A percentile compares a stretch with the other conserved stretches of the same genome.
Conservation (phyloP, 2,888 invertebrate species). For the Omphaloscelis lunosa region DNA sequence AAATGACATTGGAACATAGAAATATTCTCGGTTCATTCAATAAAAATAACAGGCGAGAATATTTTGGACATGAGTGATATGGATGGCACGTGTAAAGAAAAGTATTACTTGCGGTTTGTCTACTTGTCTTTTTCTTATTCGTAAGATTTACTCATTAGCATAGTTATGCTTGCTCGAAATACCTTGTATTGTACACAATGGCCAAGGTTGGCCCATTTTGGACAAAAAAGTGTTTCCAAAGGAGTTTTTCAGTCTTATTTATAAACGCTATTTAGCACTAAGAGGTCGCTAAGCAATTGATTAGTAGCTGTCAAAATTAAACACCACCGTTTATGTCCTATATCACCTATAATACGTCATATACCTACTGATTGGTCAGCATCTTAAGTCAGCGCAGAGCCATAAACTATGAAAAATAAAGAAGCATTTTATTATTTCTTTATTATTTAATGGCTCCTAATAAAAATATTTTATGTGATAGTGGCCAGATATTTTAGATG, state of each 20-base stretch:
- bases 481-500: slow-evolving; percentile 24
- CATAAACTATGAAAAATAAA: slow-evolving; percentile 24
- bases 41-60: slow-evolving; percentile 38
- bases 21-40: slow-evolving; percentile 42
- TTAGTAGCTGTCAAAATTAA: too few species aligned
- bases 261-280: too few species aligned
- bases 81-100: slow-evolving; percentile 43
- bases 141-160: slow-evolving; percentile 23
- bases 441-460: slow-evolving; percentile 20
- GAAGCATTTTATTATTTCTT: slow-evolving; percentile 9
- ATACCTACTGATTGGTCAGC: slow-evolving; percentile 2
- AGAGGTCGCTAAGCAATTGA: too few species aligned
- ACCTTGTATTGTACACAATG: slow-evolving; percentile 10
- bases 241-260: too few species aligned
- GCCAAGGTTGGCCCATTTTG: neutral
- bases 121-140: slow-evolving; percentile 2
- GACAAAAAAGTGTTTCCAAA: neutral
- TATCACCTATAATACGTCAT: slow-evolving; percentile 9
- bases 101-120: slow-evolving; percentile 2
- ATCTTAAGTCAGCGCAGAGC: neutral
- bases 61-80: slow-evolving; percentile 38
- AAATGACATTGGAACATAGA: slow-evolving; percentile 43
- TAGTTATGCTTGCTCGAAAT: slow-evolving; percentile 3
- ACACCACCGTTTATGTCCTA: too few species aligned
- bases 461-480: slow-evolving; percentile 40